Evolutionary conservation across 1,140 invertebrate species (phyloP), one percentile per base, ranked within the genome.

Genomic region (Episyrphus balteatus): DNA sequence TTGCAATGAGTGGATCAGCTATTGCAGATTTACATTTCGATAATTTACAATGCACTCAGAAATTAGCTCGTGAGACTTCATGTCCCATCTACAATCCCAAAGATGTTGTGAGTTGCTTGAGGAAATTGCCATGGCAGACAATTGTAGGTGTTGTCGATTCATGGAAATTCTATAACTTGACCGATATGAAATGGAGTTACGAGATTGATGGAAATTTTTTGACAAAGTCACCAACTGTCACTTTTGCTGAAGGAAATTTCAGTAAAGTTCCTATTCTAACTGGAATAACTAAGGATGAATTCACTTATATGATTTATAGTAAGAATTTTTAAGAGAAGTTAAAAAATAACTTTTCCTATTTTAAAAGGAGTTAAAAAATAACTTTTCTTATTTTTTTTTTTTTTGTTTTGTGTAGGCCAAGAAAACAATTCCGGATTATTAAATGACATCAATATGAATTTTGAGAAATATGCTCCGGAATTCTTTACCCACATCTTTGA

Each of bases 1-100:
- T 81, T 18, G 55, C 74, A 12, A 72, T 78, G 65, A 79, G 79
- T 52, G 82, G 82, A 0, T 75, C 73, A n/a, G 75, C 76, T 1
- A 54, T 10, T 3, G 12, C 12, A 5, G 12, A 36, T 36, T 36
- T 3, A 5, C 3, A 36, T 3, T 12, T 12, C 14, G 12, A 36
- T n/a, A 36, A 36, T 36, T 36, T 15, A 36, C 34, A 36, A 5
- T 36, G 12, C 3, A 12, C 5, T 12, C 34, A 12, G 10, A 36
- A 12, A 5, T 12, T 36, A 15, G 34, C 34, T n/a, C 12, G 14
- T n/a, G 12, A 12, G 12, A 5, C 10, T 3, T 3, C 12, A n/a
- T 36, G 34, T 12, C 34, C 34, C 3, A 15, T 36, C 5, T n/a
- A 36, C 14, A 15, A 36, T 36, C 12, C 12, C 14, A 5, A 5